Percentiles rank a stretch among this genome's conserved stretches.
Conservation (phyloP, 2,888 invertebrate genomes). For the Ptilodon capucinus region DNA sequence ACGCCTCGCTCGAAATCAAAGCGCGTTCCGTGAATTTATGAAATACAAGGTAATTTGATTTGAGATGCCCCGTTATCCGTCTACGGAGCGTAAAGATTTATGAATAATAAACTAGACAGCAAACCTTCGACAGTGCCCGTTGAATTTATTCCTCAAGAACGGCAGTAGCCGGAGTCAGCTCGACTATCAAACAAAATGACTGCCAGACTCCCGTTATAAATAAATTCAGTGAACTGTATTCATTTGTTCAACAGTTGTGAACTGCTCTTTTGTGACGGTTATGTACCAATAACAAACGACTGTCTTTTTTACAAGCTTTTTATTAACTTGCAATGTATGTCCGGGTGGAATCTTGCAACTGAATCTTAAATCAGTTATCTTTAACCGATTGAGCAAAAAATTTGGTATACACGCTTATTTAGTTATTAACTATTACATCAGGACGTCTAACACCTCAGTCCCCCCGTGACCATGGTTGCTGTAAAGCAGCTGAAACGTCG, state of each 20-base stretch:
- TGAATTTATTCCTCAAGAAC: slow-evolving; percentile 32
- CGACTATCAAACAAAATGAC: slow-evolving; percentile 33
- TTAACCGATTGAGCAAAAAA: too few species aligned
- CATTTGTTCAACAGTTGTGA: slow-evolving; percentile 25
- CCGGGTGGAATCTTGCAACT: too few species aligned
- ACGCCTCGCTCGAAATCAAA: not conserved
- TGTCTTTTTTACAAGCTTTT: slow-evolving; percentile 33
- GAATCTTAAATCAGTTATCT: too few species aligned
- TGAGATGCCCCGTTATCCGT: slow-evolving; percentile 27
- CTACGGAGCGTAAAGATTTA: slow-evolving; percentile 35
- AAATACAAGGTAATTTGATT: slow-evolving; percentile 29
- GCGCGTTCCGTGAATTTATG: slow-evolving; percentile 24
- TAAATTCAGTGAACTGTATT: slow-evolving; percentile 26
- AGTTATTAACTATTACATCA: too few species aligned
- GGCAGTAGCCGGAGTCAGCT: slow-evolving; percentile 13
- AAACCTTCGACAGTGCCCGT: slow-evolving; percentile 25
- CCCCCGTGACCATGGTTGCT: too few species aligned
- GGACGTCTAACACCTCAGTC: too few species aligned
- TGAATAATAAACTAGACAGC: slow-evolving; percentile 37
- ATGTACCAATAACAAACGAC: slow-evolving; percentile 24
- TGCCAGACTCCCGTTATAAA: slow-evolving; percentile 31
- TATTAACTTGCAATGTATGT: too few species aligned
- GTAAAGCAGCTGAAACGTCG: too few species aligned
- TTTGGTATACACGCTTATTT: too few species aligned
- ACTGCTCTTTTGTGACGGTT: slow-evolving; percentile 23